phyloP scores from a whole-genome alignment of 2,888 invertebrate species.

The Rhabditoides inermis region DNA sequence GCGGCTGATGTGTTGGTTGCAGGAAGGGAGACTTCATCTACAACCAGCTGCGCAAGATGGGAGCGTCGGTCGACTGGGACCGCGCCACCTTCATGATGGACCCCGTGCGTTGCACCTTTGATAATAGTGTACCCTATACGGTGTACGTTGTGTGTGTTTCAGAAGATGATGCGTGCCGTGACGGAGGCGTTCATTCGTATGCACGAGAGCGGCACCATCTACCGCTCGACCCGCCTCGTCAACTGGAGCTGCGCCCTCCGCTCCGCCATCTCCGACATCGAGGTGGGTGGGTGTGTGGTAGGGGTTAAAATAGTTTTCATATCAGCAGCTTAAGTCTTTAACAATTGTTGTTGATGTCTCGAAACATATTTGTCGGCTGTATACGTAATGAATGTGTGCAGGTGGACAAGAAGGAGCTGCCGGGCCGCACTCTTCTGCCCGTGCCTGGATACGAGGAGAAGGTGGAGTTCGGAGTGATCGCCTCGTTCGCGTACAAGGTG shows the following conservation, averaged over 20 bases:
- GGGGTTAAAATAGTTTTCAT: no score
- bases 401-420: conserved; percentile 82
- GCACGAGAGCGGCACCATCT: conserved; percentile 79
- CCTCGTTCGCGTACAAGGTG: conserved; percentile 81
- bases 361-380: conserved; percentile 5
- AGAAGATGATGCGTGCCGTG: conserved; percentile 74
- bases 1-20: conserved; percentile 15
- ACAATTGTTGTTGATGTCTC: conserved; percentile 5
- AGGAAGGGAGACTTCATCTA: conserved; percentile 69
- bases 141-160: conserved; percentile 13
- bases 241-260: conserved; percentile 96
- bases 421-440: conserved; percentile 72
- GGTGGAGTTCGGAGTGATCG: conserved; percentile 85
- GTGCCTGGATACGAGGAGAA: conserved; percentile 85
- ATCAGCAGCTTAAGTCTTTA: no score
- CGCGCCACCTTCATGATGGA: conserved; percentile 94
- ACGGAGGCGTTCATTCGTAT: conserved; percentile 84
- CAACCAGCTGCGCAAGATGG: conserved; percentile 76
- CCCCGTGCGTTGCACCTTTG: conserved; percentile 55
- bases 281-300: no score
- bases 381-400: conserved; percentile 31
- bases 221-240: conserved; percentile 71
- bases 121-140: background rate
- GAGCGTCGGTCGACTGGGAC: conserved; percentile 89
- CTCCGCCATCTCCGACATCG: conserved; percentile 97